Conservation (phyloP, 2,797 vertebrate genomes). For the Chiroxiphia lanceolata region DNA sequence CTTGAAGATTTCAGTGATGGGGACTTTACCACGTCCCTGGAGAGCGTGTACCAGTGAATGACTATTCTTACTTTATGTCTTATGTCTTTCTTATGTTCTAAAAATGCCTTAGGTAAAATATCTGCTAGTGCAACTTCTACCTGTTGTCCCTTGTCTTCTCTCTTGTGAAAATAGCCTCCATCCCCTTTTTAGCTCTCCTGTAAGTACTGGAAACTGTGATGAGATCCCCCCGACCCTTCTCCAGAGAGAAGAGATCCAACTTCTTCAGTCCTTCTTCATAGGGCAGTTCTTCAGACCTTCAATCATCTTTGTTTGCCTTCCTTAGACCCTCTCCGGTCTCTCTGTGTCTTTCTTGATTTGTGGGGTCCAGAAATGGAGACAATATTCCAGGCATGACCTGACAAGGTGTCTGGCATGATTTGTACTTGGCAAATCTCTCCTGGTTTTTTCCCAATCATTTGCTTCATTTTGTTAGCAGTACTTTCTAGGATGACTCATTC, state of each 20-base stretch:
- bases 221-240: neutral
- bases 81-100: neutral
- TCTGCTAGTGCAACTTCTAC: neutral
- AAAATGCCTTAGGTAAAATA: neutral
- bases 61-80: neutral
- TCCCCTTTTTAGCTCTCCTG: neutral
- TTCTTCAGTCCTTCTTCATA: neutral
- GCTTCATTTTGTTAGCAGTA: neutral
- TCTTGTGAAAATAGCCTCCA: neutral
- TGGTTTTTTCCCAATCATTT: neutral
- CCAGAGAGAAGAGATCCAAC: neutral
- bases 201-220: neutral
- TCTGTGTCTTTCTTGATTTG: neutral
- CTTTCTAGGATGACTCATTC: neutral
- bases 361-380: neutral
- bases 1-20: neutral
- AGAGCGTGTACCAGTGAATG: neutral
- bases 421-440: neutral
- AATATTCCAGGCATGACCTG: neutral
- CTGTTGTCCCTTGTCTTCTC: neutral
- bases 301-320: neutral
- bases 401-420: neutral
- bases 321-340: neutral
- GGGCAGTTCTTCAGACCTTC: neutral
- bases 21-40: neutral